Evolutionary conservation across 2,888 invertebrate genomes (phyloP), one percentile per base, ranked within the genome.

Genomic region (Cloeon dipterum): DNA sequence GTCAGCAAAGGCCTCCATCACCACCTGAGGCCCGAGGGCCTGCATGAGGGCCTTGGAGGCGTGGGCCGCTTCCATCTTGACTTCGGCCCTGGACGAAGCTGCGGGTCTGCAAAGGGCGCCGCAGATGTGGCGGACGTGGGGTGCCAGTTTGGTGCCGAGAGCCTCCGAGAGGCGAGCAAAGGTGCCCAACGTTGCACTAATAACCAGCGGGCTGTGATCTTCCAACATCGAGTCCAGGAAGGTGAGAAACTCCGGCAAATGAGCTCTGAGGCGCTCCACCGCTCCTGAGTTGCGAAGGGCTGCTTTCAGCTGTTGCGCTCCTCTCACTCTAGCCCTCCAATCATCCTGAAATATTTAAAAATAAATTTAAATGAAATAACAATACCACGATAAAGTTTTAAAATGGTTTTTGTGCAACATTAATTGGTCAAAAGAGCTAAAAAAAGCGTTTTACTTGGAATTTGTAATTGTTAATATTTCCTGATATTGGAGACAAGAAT

Each of bases 171-270:
- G 46, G 10, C 55, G 43, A 21, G 54, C 51, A 23, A 61, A 46
- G 26, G 46, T 45, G n/a, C 51, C 51, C 35, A 62, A 47, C 37
- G 55, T 53, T 26, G 56, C 55, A 7, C 60, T 56, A 17, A 58
- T 57, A 14, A 62, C 56, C 45, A 60, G 59, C 43, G 63, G 62
- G 47, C 62, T 66, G 40, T 68, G 63, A 52, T 77, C 76, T 41
- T 72, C 68, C 23, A 70, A 61, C 16, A 65, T 50, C 35, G 55
- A 52, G 29, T 56, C 56, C 17, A 78, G 54, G 20, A 72, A 66
- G 45, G 68, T 62, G 39, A 78, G 58, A 41, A 77, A 62, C 20
- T 67, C 61, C 43, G 67, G 63, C 47, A 76, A 57, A 50, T 70
- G 62, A 3, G 71, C 66, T 46, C 69, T 63, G 35, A 74, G 58